phyloP scores from a whole-genome alignment of 1,140 invertebrate species.

The Euglossa dilemma region DNA sequence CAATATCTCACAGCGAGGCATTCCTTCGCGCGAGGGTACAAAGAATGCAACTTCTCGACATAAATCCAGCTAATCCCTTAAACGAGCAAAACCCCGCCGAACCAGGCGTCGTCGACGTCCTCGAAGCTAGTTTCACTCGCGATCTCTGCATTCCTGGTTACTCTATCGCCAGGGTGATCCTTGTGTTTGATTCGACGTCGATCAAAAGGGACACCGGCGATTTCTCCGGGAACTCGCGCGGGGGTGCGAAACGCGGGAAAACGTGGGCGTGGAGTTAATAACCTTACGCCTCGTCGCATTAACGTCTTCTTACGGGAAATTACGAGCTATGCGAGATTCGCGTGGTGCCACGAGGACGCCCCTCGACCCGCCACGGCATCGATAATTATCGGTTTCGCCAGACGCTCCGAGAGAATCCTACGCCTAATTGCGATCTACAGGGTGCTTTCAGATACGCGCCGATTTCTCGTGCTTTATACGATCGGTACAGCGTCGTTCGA shows the following conservation, averaged over 20 bases:
- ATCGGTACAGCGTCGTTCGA: too few species aligned
- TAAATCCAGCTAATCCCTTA: neutral
- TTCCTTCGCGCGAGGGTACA: neutral
- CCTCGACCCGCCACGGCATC: neutral
- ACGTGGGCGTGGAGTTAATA: conserved; percentile 52
- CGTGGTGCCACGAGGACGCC: neutral
- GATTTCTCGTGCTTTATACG: too few species aligned
- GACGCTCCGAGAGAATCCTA: conserved; percentile 3
- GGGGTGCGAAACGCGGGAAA: conserved; percentile 10
- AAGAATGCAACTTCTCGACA: neutral
- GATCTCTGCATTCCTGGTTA: neutral
- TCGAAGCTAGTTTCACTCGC: too few species aligned
- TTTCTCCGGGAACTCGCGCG: conserved; percentile 9
- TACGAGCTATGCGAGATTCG: conserved; percentile 40
- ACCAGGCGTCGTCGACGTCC: too few species aligned
- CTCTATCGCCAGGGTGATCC: neutral
- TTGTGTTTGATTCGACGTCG: neutral
- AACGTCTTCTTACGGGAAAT: conserved; percentile 47
- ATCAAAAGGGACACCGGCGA: conserved; percentile 9
- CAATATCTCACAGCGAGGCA: neutral
- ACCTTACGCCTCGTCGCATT: conserved; percentile 54
- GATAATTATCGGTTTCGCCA: conserved; percentile 42
- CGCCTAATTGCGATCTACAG: conserved; percentile 31
- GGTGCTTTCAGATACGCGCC: neutral
- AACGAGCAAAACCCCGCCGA: neutral